Base-by-base conservation (phyloP, 2,888 invertebrate species). In the Balanococcus diminutus region DNA sequence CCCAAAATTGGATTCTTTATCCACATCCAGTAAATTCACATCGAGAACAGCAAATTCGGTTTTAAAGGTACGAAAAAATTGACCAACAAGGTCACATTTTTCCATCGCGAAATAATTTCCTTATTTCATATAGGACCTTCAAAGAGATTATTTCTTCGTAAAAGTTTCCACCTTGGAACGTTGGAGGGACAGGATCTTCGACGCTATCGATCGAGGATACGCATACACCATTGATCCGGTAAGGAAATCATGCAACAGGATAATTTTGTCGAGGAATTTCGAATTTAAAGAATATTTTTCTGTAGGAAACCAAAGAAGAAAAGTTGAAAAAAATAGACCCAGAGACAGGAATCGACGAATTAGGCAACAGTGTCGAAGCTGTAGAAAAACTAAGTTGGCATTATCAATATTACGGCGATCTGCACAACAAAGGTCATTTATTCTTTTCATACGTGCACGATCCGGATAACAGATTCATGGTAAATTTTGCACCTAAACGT, bases 341-440 rank as follows among this genome's bases (percentile, higher is more conserved):
- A 28, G 42, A 14, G 6, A n/a, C 91, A 0, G 96, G 96, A 16
- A 95, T 96, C 88, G 94, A 96, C 88, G 90, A 92, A 11, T 91
- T 96, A 19, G 96, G 96, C 9, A 95, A 96, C 89, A 92, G 96
- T 88, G 91, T 96, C 89, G 96, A 96, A 90, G 92, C 95, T 0
- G 93, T 93, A 39, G 93, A 93, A 39, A 92, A 92, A 87, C 89
- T 95, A 81, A 93, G 94, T 81, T 92, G 92, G 8, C 95, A 95
- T 90, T 90, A 92, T 1, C 90, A 91, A 39, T 91, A 93, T 89
- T 95, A 95, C 89, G 96, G 96, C 0, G 94, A 95, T 90, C 88
- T 95, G 51, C 96, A 96, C 90, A 96, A 96, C 90, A 92, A 94
- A 91, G 95, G 95, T 0, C 96, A 96, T 89, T 92, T 95, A 3